Base-by-base conservation (phyloP, 1,140 invertebrate genomes). In the Mycetomoellerius zeteki region DNA sequence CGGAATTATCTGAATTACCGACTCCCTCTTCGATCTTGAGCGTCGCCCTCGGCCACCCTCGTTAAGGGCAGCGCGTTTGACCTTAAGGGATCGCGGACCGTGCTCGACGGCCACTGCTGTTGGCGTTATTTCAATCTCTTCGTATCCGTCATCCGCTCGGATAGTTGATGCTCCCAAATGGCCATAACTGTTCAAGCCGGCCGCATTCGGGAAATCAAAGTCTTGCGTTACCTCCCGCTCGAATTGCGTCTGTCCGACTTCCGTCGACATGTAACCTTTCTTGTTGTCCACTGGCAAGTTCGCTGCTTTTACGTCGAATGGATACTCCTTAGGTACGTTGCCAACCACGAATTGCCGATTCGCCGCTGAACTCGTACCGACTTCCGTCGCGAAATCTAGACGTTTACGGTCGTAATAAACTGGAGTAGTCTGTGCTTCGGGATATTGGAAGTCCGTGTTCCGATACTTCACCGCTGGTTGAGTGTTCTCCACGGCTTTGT, bases 61-160 rank as follows among this genome's bases (percentile, higher is more conserved):
- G 5, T 30, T 8, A 14, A 67, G 5, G 3, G 69, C 21, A 4
- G 78, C 76, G 4, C 73, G 60, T 19, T 85, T 90, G 3, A 93
- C 54, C 87, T 94, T 95, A 5, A 96, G 33, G 16, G 93, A 93
- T 65, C 96, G 94, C 5, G 96, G 96, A 0, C 96, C 96, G 81
- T 96, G 96, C 87, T 96, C 96, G 5, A 96, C 93, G 0, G 94
- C 94, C 0, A 96, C 93, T 0, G 94, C 93, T 5, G 94, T 91
- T 0, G 95, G 94, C 6, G 91, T 90, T 16, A 94, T 94, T 73
- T 90, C 92, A 14, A 93, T 88, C 10, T 95, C 93, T 4, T 95
- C 93, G 50, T 94, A 94, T 1, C 85, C 87, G 50, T 92, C 91
- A 0, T 93, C 92, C 1, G 89, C 52, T 19, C 86, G 75, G 2